phyloP scores from a whole-genome alignment of 2,888 invertebrate genomes.

The Andrena hattorfiana region DNA sequence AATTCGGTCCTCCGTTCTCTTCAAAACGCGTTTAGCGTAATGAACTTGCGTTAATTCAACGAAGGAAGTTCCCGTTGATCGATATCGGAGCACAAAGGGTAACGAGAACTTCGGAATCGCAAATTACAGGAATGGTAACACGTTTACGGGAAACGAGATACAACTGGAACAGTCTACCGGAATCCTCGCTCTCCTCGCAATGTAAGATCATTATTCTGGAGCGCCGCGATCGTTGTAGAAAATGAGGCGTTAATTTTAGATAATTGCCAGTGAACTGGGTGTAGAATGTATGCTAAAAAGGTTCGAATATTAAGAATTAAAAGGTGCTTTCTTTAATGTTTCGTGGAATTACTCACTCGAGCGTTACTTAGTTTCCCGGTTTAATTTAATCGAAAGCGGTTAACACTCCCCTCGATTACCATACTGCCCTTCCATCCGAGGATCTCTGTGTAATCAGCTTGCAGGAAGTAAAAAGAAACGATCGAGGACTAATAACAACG shows the following conservation, averaged over 20 bases:
- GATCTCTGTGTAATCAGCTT: not conserved
- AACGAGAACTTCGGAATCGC: constrained; percentile 27
- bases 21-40: constrained; percentile 15
- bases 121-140: constrained; percentile 14
- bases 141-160: not conserved
- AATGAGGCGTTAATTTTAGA: constrained; percentile 16
- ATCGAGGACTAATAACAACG: not conserved
- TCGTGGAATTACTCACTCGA: not conserved
- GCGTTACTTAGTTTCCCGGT: not conserved
- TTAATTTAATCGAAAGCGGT: constrained; percentile 12
- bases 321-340: constrained; percentile 1
- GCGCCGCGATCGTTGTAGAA: not conserved
- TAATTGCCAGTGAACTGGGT: constrained; percentile 11
- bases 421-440: not conserved
- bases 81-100: constrained; percentile 9
- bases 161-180: not conserved
- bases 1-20: not conserved
- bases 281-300: not conserved
- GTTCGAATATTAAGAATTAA: not conserved
- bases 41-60: constrained; percentile 12
- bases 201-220: constrained; percentile 8
- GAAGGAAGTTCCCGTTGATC: constrained; percentile 4
- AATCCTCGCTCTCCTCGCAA: not conserved
- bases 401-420: not conserved
- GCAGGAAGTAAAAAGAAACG: not conserved